A percentile compares a stretch with the other conserved stretches of the same genome.
These are phyloP conservation scores for Premnoplex brunnescens DNA, from an alignment of 2,797 vertebrate genomes.

Conservation along the genomic window DNA sequence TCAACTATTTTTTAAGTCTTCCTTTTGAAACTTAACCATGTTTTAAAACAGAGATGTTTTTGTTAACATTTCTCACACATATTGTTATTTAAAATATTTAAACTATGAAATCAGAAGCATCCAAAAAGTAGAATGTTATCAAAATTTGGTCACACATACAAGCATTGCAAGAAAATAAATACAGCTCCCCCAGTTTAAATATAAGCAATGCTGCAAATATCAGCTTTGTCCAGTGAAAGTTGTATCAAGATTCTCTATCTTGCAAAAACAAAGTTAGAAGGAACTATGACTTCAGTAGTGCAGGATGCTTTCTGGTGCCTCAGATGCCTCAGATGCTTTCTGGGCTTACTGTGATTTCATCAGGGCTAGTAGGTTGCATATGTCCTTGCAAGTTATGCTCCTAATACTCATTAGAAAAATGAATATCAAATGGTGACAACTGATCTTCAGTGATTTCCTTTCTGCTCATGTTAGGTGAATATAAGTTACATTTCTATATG, in stretches of 20 bases:
- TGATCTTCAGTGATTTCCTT: conserved; percentile 31
- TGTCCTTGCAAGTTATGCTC: not conserved
- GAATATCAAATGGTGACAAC: not conserved
- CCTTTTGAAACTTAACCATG: not conserved
- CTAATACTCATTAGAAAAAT: not conserved
- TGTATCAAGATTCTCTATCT: not conserved
- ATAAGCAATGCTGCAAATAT: not conserved
- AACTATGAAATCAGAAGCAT: not conserved
- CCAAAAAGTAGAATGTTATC: not conserved
- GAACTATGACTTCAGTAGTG: not conserved
- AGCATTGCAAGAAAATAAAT: not conserved
- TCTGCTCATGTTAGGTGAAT: not conserved
- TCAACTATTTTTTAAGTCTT: not conserved
- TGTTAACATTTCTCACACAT: not conserved
- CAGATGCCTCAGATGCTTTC: not conserved
- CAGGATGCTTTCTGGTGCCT: not conserved
- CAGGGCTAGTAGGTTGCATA: not conserved
- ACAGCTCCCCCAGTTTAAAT: not conserved
- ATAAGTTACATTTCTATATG: not conserved
- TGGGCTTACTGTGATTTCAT: not conserved
- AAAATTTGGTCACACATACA: not conserved
- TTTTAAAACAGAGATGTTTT: not conserved
- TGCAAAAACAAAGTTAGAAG: not conserved
- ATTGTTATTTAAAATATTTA: not conserved
- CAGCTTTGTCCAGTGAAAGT: not conserved